These are phyloP conservation scores for Accipiter cooperii DNA, from an alignment of 2,113 vertebrate species.

Conservation along the genomic window DNA sequence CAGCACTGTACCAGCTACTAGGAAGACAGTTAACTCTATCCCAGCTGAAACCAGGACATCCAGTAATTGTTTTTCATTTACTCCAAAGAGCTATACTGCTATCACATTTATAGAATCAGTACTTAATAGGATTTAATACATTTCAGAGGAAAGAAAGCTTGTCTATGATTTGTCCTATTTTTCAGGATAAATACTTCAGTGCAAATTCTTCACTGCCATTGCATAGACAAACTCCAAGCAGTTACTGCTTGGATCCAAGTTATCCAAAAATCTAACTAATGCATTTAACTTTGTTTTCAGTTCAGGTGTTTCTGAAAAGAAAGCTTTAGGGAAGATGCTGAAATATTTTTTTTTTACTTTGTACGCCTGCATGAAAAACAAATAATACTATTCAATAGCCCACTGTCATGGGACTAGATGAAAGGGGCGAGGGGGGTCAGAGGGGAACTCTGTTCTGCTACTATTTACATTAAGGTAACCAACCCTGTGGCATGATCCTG, in stretches of 20 bases:
- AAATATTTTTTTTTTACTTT: not conserved
- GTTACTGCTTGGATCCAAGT: not conserved
- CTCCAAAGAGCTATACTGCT: not conserved
- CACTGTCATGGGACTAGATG: not conserved
- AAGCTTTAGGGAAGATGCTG: not conserved
- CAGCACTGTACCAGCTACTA: too few species aligned
- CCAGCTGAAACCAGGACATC: not conserved
- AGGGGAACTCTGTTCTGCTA: not conserved
- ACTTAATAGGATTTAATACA: not conserved
- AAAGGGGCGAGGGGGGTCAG: not conserved
- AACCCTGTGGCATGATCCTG: not conserved
- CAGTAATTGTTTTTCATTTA: not conserved
- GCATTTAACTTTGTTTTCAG: not conserved
- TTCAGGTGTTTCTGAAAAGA: not conserved
- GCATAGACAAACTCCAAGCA: not conserved
- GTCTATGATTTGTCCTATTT: not conserved
- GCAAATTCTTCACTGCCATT: not conserved
- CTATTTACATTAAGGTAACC: not conserved
- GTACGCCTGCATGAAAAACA: not conserved
- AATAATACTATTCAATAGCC: not conserved
- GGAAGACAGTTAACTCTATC: too few species aligned
- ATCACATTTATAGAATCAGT: not conserved
- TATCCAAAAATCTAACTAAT: not conserved
- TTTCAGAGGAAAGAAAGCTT: not conserved
- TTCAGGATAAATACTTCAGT: not conserved